Conservation (phyloP, 2,888 invertebrate genomes). For the Anthophora plumipes region DNA sequence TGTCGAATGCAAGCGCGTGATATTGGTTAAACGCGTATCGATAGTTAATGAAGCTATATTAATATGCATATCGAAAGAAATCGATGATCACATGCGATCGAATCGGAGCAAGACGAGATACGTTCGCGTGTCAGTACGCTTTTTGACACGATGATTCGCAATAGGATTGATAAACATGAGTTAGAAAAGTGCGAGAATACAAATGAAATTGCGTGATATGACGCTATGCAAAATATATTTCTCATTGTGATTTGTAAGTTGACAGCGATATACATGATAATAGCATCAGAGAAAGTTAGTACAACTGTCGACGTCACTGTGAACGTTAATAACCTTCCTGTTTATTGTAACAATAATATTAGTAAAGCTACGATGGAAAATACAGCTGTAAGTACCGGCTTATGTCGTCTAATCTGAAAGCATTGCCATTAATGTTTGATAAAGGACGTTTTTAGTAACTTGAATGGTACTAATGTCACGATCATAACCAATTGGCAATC, state of each 20-base stretch:
- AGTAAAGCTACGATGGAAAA: conserved; percentile 3
- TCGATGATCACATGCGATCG: conserved; percentile 17
- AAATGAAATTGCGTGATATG: conserved; percentile 65
- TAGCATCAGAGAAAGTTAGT: conserved; percentile 53
- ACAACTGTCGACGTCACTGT: conserved; percentile 19
- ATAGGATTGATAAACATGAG: conserved; percentile 17
- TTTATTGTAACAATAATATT: conserved; percentile 21
- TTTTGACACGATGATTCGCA: conserved; percentile 44
- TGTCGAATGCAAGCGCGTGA: not conserved
- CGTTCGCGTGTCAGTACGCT: conserved; percentile 6
- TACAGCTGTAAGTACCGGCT: conserved; percentile 37
- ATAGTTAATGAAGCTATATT: not conserved
- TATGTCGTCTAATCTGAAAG: not conserved
- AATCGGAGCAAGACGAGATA: not conserved
- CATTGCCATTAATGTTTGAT: not conserved
- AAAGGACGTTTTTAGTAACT: not conserved
- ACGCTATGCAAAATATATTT: conserved; percentile 68
- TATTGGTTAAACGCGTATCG: not conserved
- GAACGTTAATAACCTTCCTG: not conserved
- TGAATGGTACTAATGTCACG: not conserved
- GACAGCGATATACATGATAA: conserved; percentile 70
- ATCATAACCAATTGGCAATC: conserved; percentile 43
- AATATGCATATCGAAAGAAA: not conserved
- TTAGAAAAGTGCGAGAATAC: conserved; percentile 36
- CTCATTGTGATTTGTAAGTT: conserved; percentile 70